phyloP scores from a whole-genome alignment of 2,888 invertebrate genomes.

The Aleiodes alternator region DNA sequence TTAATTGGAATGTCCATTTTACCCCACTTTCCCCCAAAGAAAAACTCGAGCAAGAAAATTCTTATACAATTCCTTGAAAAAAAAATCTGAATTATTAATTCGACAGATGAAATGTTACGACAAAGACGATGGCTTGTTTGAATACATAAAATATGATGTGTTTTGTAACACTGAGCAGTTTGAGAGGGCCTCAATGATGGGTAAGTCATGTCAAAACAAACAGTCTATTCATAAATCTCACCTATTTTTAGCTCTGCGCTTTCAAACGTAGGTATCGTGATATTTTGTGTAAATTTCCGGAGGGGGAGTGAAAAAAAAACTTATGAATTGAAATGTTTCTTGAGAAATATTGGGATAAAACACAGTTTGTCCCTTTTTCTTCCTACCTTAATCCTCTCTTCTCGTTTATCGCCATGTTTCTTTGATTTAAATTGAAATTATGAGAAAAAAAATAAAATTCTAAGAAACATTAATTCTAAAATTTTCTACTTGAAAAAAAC shows the following conservation, averaged over 20 bases:
- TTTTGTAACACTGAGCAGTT: conserved; percentile 1
- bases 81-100: conserved; percentile 26
- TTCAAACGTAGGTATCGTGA: neutral
- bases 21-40: too few species aligned
- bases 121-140: conserved; percentile 15
- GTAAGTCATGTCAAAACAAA: conserved; percentile 38
- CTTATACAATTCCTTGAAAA: neutral
- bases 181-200: conserved; percentile 13
- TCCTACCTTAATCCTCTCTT: conserved; percentile 22
- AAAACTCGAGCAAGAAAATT: neutral
- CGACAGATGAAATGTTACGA: conserved; percentile 13
- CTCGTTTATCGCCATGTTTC: neutral
- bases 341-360: neutral
- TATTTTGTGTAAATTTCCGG: neutral
- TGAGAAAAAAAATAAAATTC: conserved; percentile 27
- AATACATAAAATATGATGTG: conserved; percentile 2
- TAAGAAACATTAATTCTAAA: conserved; percentile 39
- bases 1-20: too few species aligned
- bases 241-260: conserved; percentile 6
- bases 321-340: conserved; percentile 18
- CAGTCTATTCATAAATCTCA: conserved; percentile 10
- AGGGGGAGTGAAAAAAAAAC: neutral
- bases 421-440: conserved; percentile 14
- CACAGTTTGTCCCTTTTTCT: conserved; percentile 8
- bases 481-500: conserved; percentile 38